A percentile compares a stretch with the other conserved stretches of the same genome.
Conservation (phyloP, 64 coral and sea anemone genomes). For the Porites australiensis region DNA sequence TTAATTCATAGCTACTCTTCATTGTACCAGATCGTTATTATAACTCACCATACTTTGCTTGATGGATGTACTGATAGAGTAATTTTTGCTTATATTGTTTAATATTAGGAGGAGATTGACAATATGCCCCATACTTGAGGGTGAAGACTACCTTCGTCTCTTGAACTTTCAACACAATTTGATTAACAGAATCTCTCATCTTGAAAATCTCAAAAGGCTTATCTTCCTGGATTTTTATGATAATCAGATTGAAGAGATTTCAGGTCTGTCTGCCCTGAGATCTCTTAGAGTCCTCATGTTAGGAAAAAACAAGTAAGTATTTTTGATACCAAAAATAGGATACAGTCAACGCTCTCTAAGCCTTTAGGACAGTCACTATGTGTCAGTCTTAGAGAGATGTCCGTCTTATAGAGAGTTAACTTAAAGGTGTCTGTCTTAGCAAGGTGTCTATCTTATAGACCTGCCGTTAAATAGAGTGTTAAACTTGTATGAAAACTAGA, state of each 20-base stretch:
- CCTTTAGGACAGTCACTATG: too few species aligned
- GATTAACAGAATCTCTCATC: constrained; percentile 85
- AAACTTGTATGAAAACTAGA: too few species aligned
- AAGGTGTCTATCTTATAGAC: too few species aligned
- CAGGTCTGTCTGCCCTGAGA: constrained; percentile 81
- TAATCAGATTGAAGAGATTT: constrained; percentile 95
- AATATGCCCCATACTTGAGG: constrained; percentile 92
- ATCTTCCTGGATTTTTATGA: constrained; percentile 99
- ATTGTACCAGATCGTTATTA: too few species aligned
- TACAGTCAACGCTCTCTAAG: too few species aligned
- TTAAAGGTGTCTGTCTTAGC: too few species aligned
- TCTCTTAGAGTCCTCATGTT: constrained; percentile 94
- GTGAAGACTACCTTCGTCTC: constrained; percentile 92
- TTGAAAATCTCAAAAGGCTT: constrained; percentile 85
- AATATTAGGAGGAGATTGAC: constrained; percentile 83
- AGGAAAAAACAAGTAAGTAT: constrained; percentile 91
- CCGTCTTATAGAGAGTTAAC: too few species aligned
- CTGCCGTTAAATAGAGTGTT: too few species aligned
- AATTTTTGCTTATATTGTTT: background rate
- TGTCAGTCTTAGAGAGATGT: too few species aligned
- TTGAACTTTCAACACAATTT: constrained; percentile 98
- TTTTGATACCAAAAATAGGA: background rate
- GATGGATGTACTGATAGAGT: too few species aligned
- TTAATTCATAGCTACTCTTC: too few species aligned
- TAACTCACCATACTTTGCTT: too few species aligned